Evolutionary conservation across 1,140 invertebrate species (phyloP).

Genomic region (Saccostrea glomerata): DNA sequence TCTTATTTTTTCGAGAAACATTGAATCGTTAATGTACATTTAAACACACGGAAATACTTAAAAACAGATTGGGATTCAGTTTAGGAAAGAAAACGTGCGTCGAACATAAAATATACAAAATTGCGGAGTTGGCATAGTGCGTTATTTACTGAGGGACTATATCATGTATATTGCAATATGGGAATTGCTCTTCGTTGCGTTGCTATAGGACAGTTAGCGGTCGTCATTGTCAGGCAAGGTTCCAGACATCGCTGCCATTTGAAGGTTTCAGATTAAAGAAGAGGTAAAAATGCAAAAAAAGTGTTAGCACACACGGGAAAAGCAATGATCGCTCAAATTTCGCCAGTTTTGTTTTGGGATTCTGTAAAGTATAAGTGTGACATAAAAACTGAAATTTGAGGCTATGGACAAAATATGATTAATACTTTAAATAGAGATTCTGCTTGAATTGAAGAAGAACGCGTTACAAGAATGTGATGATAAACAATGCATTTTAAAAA

Average conservation of each 20-base stretch:
- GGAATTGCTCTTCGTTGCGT: not conserved
- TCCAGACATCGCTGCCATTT: not conserved
- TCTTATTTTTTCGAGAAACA: not conserved
- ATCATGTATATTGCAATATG: slow-evolving; percentile 34
- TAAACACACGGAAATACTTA: not conserved
- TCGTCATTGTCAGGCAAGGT: not conserved
- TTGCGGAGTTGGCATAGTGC: not conserved
- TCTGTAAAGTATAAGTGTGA: slow-evolving; percentile 5
- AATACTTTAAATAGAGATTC: not conserved
- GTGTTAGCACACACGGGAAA: not conserved
- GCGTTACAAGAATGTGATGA: not conserved
- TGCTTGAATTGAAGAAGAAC: not conserved
- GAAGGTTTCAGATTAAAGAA: not conserved
- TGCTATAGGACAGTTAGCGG: not conserved
- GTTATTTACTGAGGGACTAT: slow-evolving; percentile 4
- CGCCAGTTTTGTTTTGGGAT: not conserved
- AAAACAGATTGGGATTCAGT: not conserved
- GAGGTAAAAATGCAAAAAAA: slow-evolving; percentile 1
- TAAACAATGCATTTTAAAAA: not conserved
- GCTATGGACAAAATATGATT: not conserved
- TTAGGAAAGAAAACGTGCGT: not conserved
- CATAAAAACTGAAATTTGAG: not conserved
- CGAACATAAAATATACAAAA: not conserved
- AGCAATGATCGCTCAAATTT: not conserved
- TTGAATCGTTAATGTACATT: not conserved